A percentile compares a stretch with the other conserved stretches of the same genome.
Conservation (phyloP, 2,797 vertebrate genomes). For the Serranus cabrilla region DNA sequence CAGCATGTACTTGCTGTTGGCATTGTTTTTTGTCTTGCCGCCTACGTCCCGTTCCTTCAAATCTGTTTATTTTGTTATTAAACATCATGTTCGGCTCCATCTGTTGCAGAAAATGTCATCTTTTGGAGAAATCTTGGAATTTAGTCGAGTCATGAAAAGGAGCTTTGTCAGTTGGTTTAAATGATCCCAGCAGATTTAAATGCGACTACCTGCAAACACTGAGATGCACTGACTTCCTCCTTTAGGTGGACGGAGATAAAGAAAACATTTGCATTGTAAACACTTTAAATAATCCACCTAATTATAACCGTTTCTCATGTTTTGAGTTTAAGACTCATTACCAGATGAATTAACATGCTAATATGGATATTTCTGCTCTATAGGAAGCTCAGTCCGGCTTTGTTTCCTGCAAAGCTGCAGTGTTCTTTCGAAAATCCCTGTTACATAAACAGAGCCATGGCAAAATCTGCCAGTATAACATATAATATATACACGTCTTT, state of each 20-base stretch:
- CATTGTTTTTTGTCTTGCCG: constrained; percentile 34
- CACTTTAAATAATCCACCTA: neutral
- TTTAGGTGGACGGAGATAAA: neutral
- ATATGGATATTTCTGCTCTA: constrained; percentile 18
- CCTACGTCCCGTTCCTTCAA: constrained; percentile 30
- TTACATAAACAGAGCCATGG: constrained; percentile 42
- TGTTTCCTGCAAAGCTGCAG: constrained; percentile 18
- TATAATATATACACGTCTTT: constrained; percentile 11
- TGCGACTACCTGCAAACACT: neutral
- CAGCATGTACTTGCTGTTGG: constrained; percentile 28
- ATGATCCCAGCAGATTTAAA: constrained; percentile 5
- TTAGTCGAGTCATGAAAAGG: neutral
- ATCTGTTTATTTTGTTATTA: constrained; percentile 42
- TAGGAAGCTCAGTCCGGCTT: constrained; percentile 32
- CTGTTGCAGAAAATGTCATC: constrained; percentile 34
- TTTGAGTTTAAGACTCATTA: constrained; percentile 24
- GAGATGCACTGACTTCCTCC: neutral
- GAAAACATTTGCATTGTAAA: constrained; percentile 12
- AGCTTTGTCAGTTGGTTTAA: constrained; percentile 3
- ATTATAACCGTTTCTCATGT: neutral
- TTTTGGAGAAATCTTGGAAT: constrained; percentile 14
- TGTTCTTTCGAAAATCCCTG: constrained; percentile 28
- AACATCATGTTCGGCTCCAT: constrained; percentile 46
- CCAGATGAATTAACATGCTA: constrained; percentile 5
- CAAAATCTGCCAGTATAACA: constrained; percentile 9